phyloP scores from a whole-genome alignment of 2,797 vertebrate genomes.

The Ibycter americanus region DNA sequence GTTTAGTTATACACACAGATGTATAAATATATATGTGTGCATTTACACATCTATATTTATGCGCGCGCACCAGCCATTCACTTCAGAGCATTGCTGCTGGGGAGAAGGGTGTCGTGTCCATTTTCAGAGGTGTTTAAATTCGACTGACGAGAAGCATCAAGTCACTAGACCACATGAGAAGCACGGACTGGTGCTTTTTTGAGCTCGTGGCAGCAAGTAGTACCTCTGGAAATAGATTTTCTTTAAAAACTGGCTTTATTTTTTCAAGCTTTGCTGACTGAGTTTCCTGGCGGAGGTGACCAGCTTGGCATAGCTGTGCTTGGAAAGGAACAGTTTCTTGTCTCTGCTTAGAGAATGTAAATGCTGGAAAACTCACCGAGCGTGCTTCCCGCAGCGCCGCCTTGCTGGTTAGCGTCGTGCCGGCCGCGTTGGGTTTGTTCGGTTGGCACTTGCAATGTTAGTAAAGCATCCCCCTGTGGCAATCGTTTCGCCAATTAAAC shows the following conservation, averaged over 20 bases:
- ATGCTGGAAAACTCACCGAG: background rate
- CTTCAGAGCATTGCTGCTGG: background rate
- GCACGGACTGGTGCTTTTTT: background rate
- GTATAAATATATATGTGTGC: background rate
- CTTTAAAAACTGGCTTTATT: background rate
- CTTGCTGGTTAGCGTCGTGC: background rate
- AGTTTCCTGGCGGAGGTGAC: background rate
- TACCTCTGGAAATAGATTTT: background rate
- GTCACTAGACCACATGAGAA: background rate
- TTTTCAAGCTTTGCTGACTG: background rate
- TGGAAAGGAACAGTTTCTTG: background rate
- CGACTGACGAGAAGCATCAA: background rate
- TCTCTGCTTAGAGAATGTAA: background rate
- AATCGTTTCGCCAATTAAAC: constrained; percentile 8
- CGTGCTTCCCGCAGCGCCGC: background rate
- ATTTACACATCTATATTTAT: background rate
- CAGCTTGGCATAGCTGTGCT: background rate
- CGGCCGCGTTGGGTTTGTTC: background rate
- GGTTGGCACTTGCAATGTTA: background rate
- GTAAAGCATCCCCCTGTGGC: background rate
- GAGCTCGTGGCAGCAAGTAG: background rate
- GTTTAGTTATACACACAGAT: background rate
- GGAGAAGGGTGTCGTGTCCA: background rate
- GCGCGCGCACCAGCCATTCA: background rate
- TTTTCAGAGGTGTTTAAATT: background rate